Conservation (phyloP, 1,140 invertebrate species). For the Micrasema minimum region DNA sequence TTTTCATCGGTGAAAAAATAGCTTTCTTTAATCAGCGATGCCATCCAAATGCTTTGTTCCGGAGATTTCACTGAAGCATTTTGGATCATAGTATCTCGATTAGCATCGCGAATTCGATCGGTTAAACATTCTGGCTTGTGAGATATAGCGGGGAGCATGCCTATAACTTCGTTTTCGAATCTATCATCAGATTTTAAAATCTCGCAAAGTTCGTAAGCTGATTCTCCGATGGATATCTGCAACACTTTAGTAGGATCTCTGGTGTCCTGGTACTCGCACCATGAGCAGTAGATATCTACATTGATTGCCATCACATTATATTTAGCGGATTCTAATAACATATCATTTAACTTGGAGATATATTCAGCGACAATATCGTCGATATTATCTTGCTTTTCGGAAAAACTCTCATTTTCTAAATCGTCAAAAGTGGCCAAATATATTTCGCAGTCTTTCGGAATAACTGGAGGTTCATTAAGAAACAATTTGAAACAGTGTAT, state of each 20-base stretch:
- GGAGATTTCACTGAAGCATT: slow-evolving; percentile 2
- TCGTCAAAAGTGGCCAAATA: slow-evolving; percentile 40
- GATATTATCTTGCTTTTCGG: slow-evolving; percentile 35
- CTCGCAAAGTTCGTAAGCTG: slow-evolving; percentile 36
- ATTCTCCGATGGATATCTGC: slow-evolving; percentile 43
- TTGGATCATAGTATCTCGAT: slow-evolving; percentile 30
- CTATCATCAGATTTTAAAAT: slow-evolving; percentile 33
- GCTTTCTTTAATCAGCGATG: slow-evolving; percentile 32
- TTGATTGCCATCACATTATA: slow-evolving; percentile 41
- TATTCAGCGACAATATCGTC: slow-evolving; percentile 29
- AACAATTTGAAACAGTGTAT: slow-evolving; percentile 45
- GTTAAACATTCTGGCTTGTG: slow-evolving; percentile 38
- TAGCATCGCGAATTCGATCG: slow-evolving; percentile 39
- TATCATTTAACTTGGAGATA: slow-evolving; percentile 37
- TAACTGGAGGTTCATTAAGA: slow-evolving; percentile 5
- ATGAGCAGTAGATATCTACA: slow-evolving; percentile 44
- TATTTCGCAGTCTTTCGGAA: slow-evolving; percentile 23
- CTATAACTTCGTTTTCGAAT: slow-evolving; percentile 42
- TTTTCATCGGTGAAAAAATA: slow-evolving; percentile 45
- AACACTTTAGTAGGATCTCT: slow-evolving; percentile 38
- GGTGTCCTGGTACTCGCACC: slow-evolving; percentile 33
- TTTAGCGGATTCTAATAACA: slow-evolving; percentile 23
- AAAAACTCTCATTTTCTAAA: slow-evolving; percentile 6
- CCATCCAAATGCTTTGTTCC: slow-evolving; percentile 43
- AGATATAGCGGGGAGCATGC: slow-evolving; percentile 38